Conservation (phyloP, 2,113 vertebrate genomes). For the Furnarius figulus region DNA sequence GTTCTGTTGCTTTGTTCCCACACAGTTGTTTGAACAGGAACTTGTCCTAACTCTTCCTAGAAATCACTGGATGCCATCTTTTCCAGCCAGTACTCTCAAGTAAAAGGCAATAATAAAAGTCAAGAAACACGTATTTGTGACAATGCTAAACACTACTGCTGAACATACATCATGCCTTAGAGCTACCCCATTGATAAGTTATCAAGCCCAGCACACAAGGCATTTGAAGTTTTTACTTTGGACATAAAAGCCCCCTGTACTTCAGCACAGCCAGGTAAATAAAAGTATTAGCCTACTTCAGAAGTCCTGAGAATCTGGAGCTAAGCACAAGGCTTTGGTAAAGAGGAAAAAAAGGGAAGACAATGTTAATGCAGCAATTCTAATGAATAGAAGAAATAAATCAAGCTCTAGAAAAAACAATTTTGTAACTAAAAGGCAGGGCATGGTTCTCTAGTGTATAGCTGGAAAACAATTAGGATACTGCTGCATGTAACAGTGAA, state of each 20-base stretch:
- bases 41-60: not conserved
- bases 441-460: not conserved
- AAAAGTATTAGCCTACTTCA: not conserved
- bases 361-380: not conserved
- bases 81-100: not conserved
- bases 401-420: not conserved
- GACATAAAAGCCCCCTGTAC: not conserved
- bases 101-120: not conserved
- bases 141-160: not conserved
- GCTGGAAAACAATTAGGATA: not conserved
- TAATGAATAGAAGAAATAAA: not conserved
- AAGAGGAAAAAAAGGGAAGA: not conserved
- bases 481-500: accelerated
- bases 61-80: not conserved
- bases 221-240: not conserved
- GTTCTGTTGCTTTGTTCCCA: not conserved
- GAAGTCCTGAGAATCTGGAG: not conserved
- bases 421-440: not conserved
- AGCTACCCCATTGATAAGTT: not conserved
- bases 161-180: not conserved
- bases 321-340: not conserved
- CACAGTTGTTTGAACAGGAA: not conserved
- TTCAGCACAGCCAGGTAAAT: not conserved
- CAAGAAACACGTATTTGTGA: not conserved
- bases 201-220: not conserved